Conservation (phyloP, 2,888 invertebrate species). For the Drosophila gaucha region DNA sequence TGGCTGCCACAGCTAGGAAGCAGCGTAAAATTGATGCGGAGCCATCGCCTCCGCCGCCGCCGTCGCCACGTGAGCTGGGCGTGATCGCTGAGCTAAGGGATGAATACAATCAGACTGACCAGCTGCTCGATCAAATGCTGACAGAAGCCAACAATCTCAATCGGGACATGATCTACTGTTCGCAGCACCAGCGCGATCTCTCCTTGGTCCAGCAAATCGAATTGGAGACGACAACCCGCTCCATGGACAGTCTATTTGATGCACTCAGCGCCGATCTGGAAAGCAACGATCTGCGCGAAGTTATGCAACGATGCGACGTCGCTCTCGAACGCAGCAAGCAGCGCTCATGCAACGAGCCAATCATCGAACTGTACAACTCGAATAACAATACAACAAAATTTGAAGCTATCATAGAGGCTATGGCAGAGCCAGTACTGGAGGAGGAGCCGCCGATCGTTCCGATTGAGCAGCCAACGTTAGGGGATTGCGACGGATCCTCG, state of each 20-base stretch:
- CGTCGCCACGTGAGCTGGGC: constrained; percentile 52
- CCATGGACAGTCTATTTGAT: constrained; percentile 27
- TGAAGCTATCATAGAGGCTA: neutral
- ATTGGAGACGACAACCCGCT: constrained; percentile 32
- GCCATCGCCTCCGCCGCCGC: constrained; percentile 58
- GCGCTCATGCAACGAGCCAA: neutral
- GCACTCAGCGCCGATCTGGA: constrained; percentile 37
- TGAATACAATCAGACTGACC: constrained; percentile 37
- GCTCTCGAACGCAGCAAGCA: constrained; percentile 27
- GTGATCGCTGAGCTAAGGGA: constrained; percentile 30
- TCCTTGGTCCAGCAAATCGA: constrained; percentile 53
- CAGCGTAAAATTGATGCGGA: constrained; percentile 29
- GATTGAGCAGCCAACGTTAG: neutral
- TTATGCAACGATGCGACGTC: constrained; percentile 22
- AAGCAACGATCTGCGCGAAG: constrained; percentile 15
- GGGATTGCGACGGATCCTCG: neutral
- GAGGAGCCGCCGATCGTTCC: neutral
- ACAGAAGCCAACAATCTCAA: constrained; percentile 40
- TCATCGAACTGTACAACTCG: neutral
- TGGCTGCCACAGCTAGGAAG: constrained; percentile 3
- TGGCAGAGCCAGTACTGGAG: neutral
- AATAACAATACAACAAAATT: neutral
- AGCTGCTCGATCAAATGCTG: constrained; percentile 42
- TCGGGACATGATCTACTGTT: constrained; percentile 32
- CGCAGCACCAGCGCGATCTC: constrained; percentile 43